Base-by-base conservation (phyloP, 2,113 vertebrate genomes). In the Gopherus evgoodei region DNA sequence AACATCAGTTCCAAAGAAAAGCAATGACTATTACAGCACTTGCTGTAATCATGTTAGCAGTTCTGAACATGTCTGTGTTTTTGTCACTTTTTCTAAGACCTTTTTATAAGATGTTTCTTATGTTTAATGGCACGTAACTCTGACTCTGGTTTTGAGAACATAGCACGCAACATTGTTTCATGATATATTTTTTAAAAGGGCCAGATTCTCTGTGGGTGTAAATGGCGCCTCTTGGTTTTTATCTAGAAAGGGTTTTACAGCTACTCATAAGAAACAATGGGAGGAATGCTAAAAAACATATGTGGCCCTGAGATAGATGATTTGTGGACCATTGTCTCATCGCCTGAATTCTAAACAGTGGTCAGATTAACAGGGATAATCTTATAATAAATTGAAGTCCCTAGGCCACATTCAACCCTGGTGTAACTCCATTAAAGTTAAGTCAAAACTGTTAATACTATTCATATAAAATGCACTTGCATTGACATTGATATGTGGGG, bases 401-500 rank as follows among this genome's bases (percentile, higher is more conserved):
- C 79, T 2, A 95, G 89, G 95, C 93, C 95, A 96, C 96, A 93
- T 96, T n/a, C n/a, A 72, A 38, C n/a, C 65, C 65, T 38, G 4
- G 96, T 96, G 96, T 93, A 56, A 76, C 96, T 87, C 59, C 83
- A 95, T 95, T 91, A 95, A 97, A 96, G 22, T 44, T 25, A 76
- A 11, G 12, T 76, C 76, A 88, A 89, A 92, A 91, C 91, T 94
- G 90, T 91, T 96, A 96, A 44, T 76, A 13, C 95, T 95, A 96
- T 94, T 96, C 90, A 90, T 93, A 93, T 93, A 86, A 97, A 97
- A 95, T 84, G 59, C 80, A 93, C 6, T 94, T 96, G 96, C 92
- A 95, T 95, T 91, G 84, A 82, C 91, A 82, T 95, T 96, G 95
- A 93, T 94, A 96, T 69, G n/a, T 97, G 97, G 96, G 92, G 84